These are phyloP conservation scores for Platyrinchus mystaceus DNA, from an alignment of 2,797 vertebrate species.

Conservation along the genomic window DNA sequence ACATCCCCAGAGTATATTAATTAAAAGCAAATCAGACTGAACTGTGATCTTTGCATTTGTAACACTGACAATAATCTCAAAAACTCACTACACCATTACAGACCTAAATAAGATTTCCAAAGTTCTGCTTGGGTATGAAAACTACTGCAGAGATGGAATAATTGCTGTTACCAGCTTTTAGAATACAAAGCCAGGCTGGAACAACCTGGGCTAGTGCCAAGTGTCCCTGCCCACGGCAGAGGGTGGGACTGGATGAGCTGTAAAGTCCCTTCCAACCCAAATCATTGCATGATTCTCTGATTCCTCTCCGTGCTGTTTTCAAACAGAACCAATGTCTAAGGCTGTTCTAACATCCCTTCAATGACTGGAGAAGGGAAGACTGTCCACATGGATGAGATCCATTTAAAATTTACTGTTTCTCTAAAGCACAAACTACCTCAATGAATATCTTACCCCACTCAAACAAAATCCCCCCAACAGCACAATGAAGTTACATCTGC, in stretches of 20 bases:
- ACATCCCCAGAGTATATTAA: not conserved
- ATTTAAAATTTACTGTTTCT: not conserved
- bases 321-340: not conserved
- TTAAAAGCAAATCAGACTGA: not conserved
- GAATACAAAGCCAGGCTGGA: not conserved
- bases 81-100: not conserved
- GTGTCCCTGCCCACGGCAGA: not conserved
- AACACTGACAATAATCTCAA: not conserved
- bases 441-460: not conserved
- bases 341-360: not conserved
- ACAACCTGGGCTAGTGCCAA: not conserved
- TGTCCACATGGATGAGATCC: not conserved
- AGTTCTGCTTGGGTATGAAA: not conserved
- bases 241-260: not conserved
- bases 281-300: not conserved
- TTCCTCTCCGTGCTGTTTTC: not conserved
- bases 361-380: not conserved
- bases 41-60: not conserved
- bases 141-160: not conserved
- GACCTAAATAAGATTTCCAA: not conserved
- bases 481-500: fast-evolving
- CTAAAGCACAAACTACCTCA: not conserved
- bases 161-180: not conserved
- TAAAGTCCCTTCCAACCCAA: not conserved
- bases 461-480: not conserved